Evolutionary conservation across 2,797 vertebrate species (phyloP).

Genomic region (Podargus strigoides): DNA sequence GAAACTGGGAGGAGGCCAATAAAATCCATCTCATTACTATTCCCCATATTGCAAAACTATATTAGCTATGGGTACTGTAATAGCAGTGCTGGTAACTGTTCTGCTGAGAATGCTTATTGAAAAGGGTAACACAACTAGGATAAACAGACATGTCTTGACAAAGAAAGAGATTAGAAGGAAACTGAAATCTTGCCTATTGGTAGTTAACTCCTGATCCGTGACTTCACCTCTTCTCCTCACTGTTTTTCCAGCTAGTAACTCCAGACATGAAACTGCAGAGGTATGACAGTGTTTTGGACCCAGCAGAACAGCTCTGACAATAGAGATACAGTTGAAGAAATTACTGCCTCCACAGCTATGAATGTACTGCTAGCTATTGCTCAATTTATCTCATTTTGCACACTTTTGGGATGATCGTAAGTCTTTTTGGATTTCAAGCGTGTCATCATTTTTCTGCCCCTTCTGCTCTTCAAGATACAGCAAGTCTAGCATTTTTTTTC

Average conservation of each 20-base stretch:
- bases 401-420: background rate
- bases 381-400: background rate
- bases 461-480: background rate
- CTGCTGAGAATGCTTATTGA: background rate
- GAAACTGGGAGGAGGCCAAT: background rate
- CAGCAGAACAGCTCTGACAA: background rate
- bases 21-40: background rate
- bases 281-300: background rate
- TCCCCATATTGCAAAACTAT: conserved; percentile 25
- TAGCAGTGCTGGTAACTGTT: conserved; percentile 20
- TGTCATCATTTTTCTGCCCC: background rate
- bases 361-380: background rate
- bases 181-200: background rate
- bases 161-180: background rate
- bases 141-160: background rate
- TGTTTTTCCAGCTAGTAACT: background rate
- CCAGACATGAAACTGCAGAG: background rate
- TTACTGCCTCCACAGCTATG: background rate
- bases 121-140: background rate
- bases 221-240: background rate
- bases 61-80: background rate
- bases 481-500: background rate
- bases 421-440: background rate
- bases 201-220: background rate
- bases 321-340: background rate